These are phyloP conservation scores for Drosophila anomalata DNA, from an alignment of 2,888 invertebrate species.

Conservation along the genomic window DNA sequence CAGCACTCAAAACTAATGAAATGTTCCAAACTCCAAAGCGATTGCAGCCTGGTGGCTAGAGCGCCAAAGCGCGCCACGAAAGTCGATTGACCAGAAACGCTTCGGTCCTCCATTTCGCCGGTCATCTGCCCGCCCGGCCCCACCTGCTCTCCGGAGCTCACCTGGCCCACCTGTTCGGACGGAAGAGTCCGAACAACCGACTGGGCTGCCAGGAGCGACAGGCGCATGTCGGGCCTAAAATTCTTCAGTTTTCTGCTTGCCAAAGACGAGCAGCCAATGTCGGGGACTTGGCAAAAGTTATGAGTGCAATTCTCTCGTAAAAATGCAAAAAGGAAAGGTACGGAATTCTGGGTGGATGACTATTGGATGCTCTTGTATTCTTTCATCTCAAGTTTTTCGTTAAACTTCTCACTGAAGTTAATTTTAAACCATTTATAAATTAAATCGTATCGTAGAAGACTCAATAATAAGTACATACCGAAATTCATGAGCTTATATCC, in stretches of 20 bases:
- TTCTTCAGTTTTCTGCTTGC: conserved; percentile 63
- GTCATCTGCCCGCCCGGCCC: not conserved
- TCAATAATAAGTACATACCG: too few relatives aligned
- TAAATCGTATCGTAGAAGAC: too few relatives aligned
- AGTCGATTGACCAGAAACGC: conserved; percentile 52
- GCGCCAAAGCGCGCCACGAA: conserved; percentile 43
- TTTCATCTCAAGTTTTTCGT: too few relatives aligned
- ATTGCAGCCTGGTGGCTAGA: conserved; percentile 52
- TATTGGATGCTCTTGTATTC: conserved; percentile 12
- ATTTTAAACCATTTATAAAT: too few relatives aligned
- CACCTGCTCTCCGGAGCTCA: not conserved
- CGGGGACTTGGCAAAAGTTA: conserved; percentile 66
- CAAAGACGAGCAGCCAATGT: conserved; percentile 63
- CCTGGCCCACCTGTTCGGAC: conserved; percentile 25
- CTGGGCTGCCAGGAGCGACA: conserved; percentile 60
- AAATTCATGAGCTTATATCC: too few relatives aligned
- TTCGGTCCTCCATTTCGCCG: not conserved
- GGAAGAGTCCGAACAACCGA: conserved; percentile 6
- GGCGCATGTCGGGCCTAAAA: conserved; percentile 70
- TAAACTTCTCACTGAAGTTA: too few relatives aligned
- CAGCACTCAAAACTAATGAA: conserved; percentile 80
- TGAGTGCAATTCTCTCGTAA: conserved; percentile 79
- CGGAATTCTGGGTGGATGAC: not conserved
- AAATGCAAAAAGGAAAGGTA: conserved; percentile 64
- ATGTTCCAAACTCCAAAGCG: conserved; percentile 74